Evolutionary conservation across 2,113 vertebrate species (phyloP).

Genomic region (Ahaetulla prasina): DNA sequence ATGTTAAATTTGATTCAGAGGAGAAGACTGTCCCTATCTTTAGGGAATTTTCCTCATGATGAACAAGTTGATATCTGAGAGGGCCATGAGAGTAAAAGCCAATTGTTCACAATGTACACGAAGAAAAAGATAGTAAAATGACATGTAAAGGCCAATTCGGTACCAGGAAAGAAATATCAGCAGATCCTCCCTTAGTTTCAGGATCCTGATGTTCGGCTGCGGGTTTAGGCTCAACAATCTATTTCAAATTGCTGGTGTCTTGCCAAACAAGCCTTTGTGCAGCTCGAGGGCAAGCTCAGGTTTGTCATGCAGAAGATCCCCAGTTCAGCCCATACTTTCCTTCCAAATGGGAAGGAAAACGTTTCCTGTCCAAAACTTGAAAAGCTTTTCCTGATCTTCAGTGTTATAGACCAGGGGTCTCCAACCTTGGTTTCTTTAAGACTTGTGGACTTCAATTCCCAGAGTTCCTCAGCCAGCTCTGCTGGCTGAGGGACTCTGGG

Average conservation of each 20-base stretch:
- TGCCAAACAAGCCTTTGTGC: background rate
- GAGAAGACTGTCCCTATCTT: background rate
- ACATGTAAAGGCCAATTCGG: background rate
- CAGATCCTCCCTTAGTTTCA: background rate
- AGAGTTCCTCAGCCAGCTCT: too few relatives aligned
- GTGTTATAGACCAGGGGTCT: background rate
- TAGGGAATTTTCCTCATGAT: background rate
- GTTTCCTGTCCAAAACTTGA: background rate
- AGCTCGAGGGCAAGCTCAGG: background rate
- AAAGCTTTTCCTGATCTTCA: background rate
- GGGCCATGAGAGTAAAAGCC: background rate
- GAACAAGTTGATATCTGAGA: background rate
- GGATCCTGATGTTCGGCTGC: background rate
- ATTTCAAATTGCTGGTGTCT: background rate
- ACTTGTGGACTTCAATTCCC: too few relatives aligned
- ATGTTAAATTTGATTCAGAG: background rate
- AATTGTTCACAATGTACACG: background rate
- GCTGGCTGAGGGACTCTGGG: too few relatives aligned
- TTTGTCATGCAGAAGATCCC: background rate
- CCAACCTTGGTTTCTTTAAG: too few relatives aligned
- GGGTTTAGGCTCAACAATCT: background rate
- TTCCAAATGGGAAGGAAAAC: background rate
- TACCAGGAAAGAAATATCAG: background rate
- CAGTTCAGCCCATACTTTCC: background rate
- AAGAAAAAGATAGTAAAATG: background rate